Conservation (phyloP, 1,140 invertebrate genomes). For the Belonocnema kinseyi region DNA sequence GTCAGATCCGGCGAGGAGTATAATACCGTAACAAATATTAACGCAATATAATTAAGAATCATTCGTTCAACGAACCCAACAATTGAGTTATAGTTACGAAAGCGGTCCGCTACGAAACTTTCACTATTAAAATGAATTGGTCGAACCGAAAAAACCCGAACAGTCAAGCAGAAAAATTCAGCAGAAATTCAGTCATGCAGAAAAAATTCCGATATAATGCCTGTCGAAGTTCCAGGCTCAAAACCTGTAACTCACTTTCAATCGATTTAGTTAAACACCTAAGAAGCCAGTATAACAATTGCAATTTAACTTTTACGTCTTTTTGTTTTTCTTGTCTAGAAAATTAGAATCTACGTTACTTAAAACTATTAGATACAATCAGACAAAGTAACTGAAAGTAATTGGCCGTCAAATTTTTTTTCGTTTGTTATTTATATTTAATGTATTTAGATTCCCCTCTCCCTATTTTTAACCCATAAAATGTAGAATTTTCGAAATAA, state of each 20-base stretch:
- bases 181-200: neutral
- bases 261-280: neutral
- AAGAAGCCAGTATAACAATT: too few species aligned
- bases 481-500: too few species aligned
- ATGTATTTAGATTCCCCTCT: too few species aligned
- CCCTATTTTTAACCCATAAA: too few species aligned
- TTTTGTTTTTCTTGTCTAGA: too few species aligned
- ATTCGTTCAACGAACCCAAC: constrained; percentile 12
- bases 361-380: too few species aligned
- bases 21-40: constrained; percentile 13
- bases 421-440: too few species aligned
- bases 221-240: neutral
- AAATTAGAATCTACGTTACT: too few species aligned
- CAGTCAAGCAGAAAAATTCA: too few species aligned
- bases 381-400: too few species aligned
- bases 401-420: too few species aligned
- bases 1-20: neutral
- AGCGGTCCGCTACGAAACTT: constrained; percentile 41
- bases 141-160: constrained; percentile 49
- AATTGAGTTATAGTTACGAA: constrained; percentile 16
- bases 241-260: constrained; percentile 7
- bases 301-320: too few species aligned
- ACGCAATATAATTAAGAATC: constrained; percentile 8
- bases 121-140: constrained; percentile 54
- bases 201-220: constrained; percentile 14